Base-by-base conservation (phyloP, 2,797 vertebrate species). In the Mormyrops attenuatus region DNA sequence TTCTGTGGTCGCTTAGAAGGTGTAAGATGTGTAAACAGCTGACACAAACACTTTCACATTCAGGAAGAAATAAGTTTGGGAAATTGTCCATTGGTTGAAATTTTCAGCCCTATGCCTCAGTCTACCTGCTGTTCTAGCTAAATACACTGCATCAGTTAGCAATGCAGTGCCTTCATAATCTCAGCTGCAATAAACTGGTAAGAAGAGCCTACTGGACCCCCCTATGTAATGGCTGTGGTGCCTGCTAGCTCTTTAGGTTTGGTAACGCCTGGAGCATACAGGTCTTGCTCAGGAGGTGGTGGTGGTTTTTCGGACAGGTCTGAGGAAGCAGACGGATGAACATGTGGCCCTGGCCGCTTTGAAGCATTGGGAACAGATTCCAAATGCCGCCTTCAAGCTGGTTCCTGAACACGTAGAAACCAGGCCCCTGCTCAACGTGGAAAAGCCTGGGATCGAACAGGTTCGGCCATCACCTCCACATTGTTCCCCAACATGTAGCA, bases 361-460 rank as follows among this genome's bases (percentile, higher is more conserved):
- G 87, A 96, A 95, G 41, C 97, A 98, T 92, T 99, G 99, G 99
- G 97, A 98, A 90, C 97, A 98, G 90, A 97, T 98, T 89, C 98
- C 99, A 0, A 93, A 97, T 0, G 96, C 96, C 0, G 98, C 98
- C 92, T 99, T 98, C 93, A 96, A 93, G 91, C 96, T 99, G 0
- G 96, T 99, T 55, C 97, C 98, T 0, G 99, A 99, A 91, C 98
- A 99, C 0, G 97, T 99, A 92, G 98, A 99, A 94, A 99, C 98
- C 0, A 95, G 99, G 88, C 97, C 98, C 0, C 95, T 99, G 91
- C 96, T 99, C 85, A 97, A 98, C 93, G 97, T 96, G 0, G 98
- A 99, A 95, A 99, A 99, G 93, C 98, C 98, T 0, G 99, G 99
- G 91, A 99, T 99, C 0, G 99, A 99, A 91, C 98, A 99, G 97